These are phyloP conservation scores for Adoxophyes honmai DNA, from an alignment of 1,140 invertebrate genomes.

Conservation along the genomic window DNA sequence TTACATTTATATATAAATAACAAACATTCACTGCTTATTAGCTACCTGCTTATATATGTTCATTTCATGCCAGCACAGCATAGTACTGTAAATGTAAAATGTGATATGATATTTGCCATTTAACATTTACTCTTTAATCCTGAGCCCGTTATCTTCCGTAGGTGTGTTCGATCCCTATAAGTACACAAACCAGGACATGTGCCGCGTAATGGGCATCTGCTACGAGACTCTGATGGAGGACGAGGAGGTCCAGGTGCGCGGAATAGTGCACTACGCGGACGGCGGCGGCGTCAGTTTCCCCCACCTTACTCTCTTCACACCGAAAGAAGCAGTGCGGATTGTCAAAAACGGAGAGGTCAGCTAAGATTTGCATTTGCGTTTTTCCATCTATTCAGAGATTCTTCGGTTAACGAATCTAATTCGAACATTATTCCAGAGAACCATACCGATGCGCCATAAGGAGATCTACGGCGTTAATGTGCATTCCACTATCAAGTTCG, in stretches of 20 bases:
- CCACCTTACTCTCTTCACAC: conserved; percentile 86
- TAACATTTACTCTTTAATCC: conserved; percentile 19
- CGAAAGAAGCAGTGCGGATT: conserved; percentile 86
- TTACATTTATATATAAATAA: too few species aligned
- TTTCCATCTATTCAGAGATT: neutral
- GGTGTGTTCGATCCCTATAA: conserved; percentile 89
- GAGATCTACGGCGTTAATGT: conserved; percentile 88
- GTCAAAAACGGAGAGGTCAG: conserved; percentile 87
- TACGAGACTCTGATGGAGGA: conserved; percentile 90
- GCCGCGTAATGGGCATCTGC: conserved; percentile 85
- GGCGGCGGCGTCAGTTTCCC: conserved; percentile 85
- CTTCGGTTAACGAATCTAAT: too few species aligned
- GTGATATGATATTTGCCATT: too few species aligned
- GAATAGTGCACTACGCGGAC: conserved; percentile 85
- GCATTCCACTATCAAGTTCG: conserved; percentile 86
- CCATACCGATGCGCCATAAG: conserved; percentile 90
- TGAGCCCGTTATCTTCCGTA: conserved; percentile 39
- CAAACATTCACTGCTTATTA: neutral
- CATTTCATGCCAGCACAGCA: too few species aligned
- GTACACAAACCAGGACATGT: conserved; percentile 88
- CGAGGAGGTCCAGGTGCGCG: conserved; percentile 87
- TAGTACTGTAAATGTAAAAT: too few species aligned
- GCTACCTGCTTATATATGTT: neutral
- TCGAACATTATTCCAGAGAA: conserved; percentile 79
- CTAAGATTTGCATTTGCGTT: neutral